Evolutionary conservation across 2,888 invertebrate species (phyloP), one percentile per base, ranked within the genome.

Genomic region (Rhaphigaster nebulosa): DNA sequence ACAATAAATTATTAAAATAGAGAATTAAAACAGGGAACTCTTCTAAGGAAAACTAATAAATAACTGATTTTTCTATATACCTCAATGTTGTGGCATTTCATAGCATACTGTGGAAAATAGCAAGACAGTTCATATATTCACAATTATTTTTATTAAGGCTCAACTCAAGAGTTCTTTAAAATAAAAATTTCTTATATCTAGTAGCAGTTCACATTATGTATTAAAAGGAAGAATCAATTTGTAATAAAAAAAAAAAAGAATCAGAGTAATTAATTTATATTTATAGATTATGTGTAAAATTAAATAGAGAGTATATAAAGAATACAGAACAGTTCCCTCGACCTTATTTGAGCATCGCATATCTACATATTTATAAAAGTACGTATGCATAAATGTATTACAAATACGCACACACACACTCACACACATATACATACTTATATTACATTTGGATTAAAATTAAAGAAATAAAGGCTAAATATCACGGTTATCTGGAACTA

Each of bases 401-500:
- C 15, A 0, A 2, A 18, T 20, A 20, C 20, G 0, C 6, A 34
- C 70, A 70, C 34, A 70, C 15, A 29, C 13, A 65, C 29, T 6
- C 10, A 70, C 18, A 70, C 34, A 29, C 70, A 70, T 20, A 70
- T 5, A 34, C 29, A 34, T 8, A 34, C 34, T 70, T 70, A 70
- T 70, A 34, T 70, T 70, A 70, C 70, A 70, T 70, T 70, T 34
- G 5, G 20, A 34, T 70, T 70, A 70, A 70, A 18, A 34, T 70
- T 34, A 70, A 0, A 34, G 1, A 70, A 34, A 70, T 60, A 38
- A 29, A 88, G 54, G 88, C 65, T 89, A 91, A 89, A 91, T 90
- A 80, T 92, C 92, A 84, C 91, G 65, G 29, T 92, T 90, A 76
- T 98, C 98, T 0, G 99, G 99, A 93, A 99, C 96, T 90, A 99